A percentile compares a stretch with the other conserved stretches of the same genome.
phyloP scores from a whole-genome alignment of 2,888 invertebrate species.

The Ornithoptera alexandrae region DNA sequence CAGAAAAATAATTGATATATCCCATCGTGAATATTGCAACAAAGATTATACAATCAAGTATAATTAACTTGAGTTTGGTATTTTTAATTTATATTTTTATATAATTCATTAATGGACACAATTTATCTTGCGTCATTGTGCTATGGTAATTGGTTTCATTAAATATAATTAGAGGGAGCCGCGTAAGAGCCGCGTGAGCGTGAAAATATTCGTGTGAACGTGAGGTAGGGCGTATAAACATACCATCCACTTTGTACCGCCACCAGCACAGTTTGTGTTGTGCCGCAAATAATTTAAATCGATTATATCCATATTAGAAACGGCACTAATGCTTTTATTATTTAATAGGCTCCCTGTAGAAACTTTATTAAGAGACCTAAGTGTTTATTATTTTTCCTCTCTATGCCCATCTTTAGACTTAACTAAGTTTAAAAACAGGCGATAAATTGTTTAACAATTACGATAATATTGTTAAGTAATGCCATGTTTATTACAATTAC shows the following conservation, averaged over 20 bases:
- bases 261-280: constrained; percentile 7
- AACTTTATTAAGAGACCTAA: not conserved
- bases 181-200: constrained; percentile 4
- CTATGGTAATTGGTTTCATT: constrained; percentile 22
- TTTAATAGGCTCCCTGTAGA: not conserved
- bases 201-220: constrained; percentile 17
- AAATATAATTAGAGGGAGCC: constrained; percentile 3
- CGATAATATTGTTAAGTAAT: too few relatives aligned
- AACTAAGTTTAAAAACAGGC: too few relatives aligned
- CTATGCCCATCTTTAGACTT: not conserved
- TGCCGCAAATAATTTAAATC: constrained; percentile 11
- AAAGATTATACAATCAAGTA: not conserved
- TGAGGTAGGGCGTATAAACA: constrained; percentile 7
- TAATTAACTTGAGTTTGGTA: not conserved
- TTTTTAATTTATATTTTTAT: not conserved
- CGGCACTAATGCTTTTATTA: not conserved
- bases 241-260: constrained; percentile 17
- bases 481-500: too few relatives aligned
- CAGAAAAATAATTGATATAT: too few relatives aligned
- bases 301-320: constrained; percentile 7
- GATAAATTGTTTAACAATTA: too few relatives aligned
- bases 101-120: not conserved
- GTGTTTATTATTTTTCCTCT: not conserved
- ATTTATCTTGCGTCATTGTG: constrained; percentile 11
- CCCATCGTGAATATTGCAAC: not conserved